These are phyloP conservation scores for Xenus cinereus DNA, from an alignment of 2,113 vertebrate genomes.

Conservation along the genomic window DNA sequence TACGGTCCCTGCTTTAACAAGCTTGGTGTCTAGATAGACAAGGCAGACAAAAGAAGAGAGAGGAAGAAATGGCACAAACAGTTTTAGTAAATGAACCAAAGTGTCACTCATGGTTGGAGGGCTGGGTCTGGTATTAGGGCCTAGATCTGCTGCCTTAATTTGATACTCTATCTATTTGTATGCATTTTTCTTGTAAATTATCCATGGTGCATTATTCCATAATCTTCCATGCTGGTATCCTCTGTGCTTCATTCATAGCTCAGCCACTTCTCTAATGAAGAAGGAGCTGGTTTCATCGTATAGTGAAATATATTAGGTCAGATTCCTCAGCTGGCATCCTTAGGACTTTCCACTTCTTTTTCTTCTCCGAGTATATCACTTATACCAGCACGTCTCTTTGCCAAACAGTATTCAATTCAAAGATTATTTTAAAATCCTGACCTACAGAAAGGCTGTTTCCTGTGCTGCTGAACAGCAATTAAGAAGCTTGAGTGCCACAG, in stretches of 20 bases:
- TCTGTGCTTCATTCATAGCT: not conserved
- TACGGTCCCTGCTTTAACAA: not conserved
- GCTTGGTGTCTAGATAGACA: not conserved
- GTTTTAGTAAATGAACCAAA: not conserved
- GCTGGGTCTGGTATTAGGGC: not conserved
- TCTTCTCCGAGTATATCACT: not conserved
- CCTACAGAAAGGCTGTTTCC: not conserved
- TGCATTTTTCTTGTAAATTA: not conserved
- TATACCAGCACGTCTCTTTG: not conserved
- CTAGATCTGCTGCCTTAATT: not conserved
- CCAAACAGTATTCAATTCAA: not conserved
- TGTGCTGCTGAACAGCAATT: not conserved
- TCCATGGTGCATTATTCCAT: not conserved
- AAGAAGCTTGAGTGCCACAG: not conserved
- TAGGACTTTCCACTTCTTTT: not conserved
- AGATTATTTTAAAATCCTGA: not conserved
- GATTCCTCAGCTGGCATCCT: not conserved
- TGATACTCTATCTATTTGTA: not conserved
- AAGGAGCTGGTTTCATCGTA: not conserved
- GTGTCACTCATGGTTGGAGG: not conserved
- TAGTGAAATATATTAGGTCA: not conserved
- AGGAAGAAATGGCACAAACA: not conserved
- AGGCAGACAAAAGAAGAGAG: not conserved
- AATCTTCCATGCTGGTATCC: not conserved
- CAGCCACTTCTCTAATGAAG: not conserved